These are phyloP conservation scores for Meta bourneti DNA, from an alignment of 2,888 invertebrate species.

Conservation along the genomic window DNA sequence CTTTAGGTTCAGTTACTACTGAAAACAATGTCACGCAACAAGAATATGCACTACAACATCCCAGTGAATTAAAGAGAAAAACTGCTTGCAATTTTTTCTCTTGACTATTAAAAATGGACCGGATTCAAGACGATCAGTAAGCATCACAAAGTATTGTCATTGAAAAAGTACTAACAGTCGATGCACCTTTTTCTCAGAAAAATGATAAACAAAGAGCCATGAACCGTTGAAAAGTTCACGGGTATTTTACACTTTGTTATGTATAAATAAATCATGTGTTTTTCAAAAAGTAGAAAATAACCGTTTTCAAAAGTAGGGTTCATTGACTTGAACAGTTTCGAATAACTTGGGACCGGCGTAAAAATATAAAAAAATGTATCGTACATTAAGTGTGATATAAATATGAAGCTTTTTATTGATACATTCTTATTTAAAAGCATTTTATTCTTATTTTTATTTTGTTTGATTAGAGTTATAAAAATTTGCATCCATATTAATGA, in stretches of 20 bases:
- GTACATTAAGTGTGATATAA: too few species aligned
- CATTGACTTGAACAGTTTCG: background rate
- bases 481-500: too few species aligned
- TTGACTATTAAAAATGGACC: background rate
- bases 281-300: background rate
- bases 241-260: background rate
- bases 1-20: background rate
- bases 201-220: slow-evolving; percentile 3
- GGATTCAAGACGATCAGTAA: slow-evolving; percentile 7
- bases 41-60: background rate
- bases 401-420: background rate
- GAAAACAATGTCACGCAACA: background rate
- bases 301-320: background rate
- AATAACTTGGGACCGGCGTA: background rate
- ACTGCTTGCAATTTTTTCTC: background rate
- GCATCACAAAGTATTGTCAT: slow-evolving; percentile 3
- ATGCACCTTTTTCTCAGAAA: slow-evolving; percentile 38
- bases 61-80: background rate
- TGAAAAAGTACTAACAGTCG: slow-evolving; percentile 16
- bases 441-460: background rate
- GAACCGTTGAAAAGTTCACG: slow-evolving; percentile 22
- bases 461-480: background rate
- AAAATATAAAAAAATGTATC: background rate
- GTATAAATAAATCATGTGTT: background rate
- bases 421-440: background rate